phyloP scores from a whole-genome alignment of 2,113 vertebrate species.

The Bettongia penicillata region DNA sequence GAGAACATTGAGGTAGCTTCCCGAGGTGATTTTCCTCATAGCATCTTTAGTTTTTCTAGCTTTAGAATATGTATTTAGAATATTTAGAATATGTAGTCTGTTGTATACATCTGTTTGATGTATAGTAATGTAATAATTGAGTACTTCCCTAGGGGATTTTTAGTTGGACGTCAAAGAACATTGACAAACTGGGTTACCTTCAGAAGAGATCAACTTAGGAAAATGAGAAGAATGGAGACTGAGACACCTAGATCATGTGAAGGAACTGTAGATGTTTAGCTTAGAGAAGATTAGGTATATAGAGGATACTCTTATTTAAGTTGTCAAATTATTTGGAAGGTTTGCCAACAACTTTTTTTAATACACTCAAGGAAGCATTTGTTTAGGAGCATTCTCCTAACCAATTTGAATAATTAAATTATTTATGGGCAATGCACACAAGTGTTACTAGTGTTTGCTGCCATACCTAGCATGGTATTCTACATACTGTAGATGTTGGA shows the following conservation, averaged over 20 bases:
- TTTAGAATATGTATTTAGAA: slow-evolving; percentile 56
- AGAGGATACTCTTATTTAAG: neutral
- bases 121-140: slow-evolving; percentile 18
- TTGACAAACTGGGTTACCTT: neutral
- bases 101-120: slow-evolving; percentile 43
- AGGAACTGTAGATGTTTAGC: neutral
- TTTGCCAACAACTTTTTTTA: neutral
- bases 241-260: neutral
- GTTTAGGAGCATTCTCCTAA: slow-evolving; percentile 15
- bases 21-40: slow-evolving; percentile 28
- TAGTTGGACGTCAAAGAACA: neutral
- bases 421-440: neutral
- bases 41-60: slow-evolving; percentile 12
- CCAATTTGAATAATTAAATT: slow-evolving; percentile 14
- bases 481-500: neutral
- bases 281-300: neutral
- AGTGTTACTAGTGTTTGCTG: neutral
- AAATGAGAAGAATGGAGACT: neutral
- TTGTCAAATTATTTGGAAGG: neutral
- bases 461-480: neutral
- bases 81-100: slow-evolving; percentile 49
- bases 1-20: slow-evolving; percentile 17
- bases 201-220: neutral
- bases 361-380: neutral
- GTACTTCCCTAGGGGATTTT: neutral